Conservation (phyloP, 1,140 invertebrate species). For the Ephestia elutella region DNA sequence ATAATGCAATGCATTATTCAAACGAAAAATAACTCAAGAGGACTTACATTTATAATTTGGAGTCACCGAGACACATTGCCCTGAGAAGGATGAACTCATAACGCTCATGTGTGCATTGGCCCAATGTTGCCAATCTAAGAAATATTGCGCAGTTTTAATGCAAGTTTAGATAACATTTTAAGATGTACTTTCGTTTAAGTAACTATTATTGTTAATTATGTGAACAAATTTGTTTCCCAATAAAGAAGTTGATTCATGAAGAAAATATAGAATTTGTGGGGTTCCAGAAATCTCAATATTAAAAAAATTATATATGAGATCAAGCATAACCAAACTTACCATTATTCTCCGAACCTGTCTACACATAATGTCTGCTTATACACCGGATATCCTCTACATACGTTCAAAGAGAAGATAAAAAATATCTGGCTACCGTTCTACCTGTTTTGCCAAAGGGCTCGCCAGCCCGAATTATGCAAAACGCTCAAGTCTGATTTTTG, state of each 20-base stretch:
- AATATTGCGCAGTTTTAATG: too few species aligned
- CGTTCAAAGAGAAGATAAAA: slow-evolving; percentile 53
- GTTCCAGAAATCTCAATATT: too few species aligned
- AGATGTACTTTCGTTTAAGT: too few species aligned
- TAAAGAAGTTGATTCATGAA: too few species aligned
- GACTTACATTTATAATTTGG: background rate
- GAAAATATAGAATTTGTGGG: too few species aligned
- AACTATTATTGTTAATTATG: too few species aligned
- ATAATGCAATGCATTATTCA: background rate
- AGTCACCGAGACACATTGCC: background rate
- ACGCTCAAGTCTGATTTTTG: slow-evolving; percentile 5
- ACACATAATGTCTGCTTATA: slow-evolving; percentile 56
- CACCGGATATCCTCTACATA: slow-evolving; percentile 67
- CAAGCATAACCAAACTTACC: slow-evolving; percentile 24
- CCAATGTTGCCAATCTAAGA: too few species aligned
- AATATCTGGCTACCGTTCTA: slow-evolving; percentile 50
- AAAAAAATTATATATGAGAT: too few species aligned
- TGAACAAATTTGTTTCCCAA: too few species aligned
- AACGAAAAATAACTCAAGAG: background rate
- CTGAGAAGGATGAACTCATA: background rate
- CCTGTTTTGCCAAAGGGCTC: slow-evolving; percentile 39
- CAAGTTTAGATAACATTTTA: too few species aligned
- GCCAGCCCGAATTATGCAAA: slow-evolving; percentile 55
- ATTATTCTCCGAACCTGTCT: slow-evolving; percentile 10
- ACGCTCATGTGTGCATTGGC: slow-evolving; percentile 19